Evolutionary conservation across 2,888 invertebrate genomes (phyloP).

Genomic region (Buathra laborator): DNA sequence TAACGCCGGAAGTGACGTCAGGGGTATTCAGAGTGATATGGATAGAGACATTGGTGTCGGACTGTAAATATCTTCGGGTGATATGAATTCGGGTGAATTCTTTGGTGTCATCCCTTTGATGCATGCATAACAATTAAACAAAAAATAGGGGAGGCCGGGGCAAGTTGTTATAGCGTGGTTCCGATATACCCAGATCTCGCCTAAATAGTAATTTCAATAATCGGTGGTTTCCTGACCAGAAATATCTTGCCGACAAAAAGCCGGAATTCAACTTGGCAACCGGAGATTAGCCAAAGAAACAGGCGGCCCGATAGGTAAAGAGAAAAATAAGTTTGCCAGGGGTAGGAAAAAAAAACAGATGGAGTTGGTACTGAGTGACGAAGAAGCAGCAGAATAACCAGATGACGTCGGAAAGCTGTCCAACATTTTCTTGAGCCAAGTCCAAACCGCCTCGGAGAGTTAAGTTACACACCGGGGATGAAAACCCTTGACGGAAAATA

Average conservation of each 20-base stretch:
- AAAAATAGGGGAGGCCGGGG: no score
- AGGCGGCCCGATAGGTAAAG: background rate
- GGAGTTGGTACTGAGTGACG: constrained; percentile 16
- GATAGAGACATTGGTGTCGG: constrained; percentile 28
- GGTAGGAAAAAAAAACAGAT: background rate
- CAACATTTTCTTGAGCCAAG: constrained; percentile 38
- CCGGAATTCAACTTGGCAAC: constrained; percentile 3
- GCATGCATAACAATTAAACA: no score
- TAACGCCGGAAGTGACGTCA: constrained; percentile 52
- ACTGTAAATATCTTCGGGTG: constrained; percentile 11
- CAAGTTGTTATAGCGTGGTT: no score
- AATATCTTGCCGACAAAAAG: background rate
- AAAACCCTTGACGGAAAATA: constrained; percentile 41
- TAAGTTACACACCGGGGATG: constrained; percentile 42
- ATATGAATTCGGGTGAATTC: background rate
- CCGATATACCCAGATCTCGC: background rate
- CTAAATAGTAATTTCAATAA: background rate
- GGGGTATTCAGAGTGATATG: constrained; percentile 28
- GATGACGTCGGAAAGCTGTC: constrained; percentile 34
- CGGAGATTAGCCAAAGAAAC: constrained; percentile 26
- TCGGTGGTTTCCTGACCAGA: background rate
- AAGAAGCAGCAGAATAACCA: background rate
- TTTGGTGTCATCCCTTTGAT: no score
- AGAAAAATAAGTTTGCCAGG: constrained; percentile 2
- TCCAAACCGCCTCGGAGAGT: constrained; percentile 32